Evolutionary conservation across 2,797 vertebrate species (phyloP), one percentile per base, ranked within the genome.

Genomic region (Halcyon leucocephala): DNA sequence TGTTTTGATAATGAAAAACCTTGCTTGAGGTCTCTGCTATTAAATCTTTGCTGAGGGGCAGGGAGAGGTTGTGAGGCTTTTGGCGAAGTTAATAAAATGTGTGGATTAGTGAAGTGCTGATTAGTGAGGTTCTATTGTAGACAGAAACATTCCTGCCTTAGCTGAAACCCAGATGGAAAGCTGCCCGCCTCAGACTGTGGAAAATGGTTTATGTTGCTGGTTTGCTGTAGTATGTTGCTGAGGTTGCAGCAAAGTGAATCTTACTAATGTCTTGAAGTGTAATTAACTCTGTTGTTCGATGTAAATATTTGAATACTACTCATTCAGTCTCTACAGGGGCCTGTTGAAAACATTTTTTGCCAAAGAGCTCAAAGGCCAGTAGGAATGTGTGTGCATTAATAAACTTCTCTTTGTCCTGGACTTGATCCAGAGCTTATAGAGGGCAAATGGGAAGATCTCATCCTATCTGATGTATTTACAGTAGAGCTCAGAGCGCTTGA

Each of bases 71-170:
- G 64, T 66, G 83, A 96, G 93, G n/a, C 86, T 97, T 96, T 94
- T 95, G 94, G 90, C 22, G 3, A 94, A 94, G 95, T 96, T 97
- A 97, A 96, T 96, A 94, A 97, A 94, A 96, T 46, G 90, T 94
- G 95, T 96, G 96, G 96, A 96, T 97, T 95, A 97, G 96, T 46
- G 91, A 95, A 97, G 91, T 94, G 95, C 95, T 94, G 96, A 96
- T 96, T 95, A 95, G 96, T 72, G 90, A 96, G 88, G 93, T 96
- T 97, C 95, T 95, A 86, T 95, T 95, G 91, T 95, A 82, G 86
- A 82, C 93, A 94, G 90, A 94, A 95, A 88, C 94, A 96, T 96
- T 96, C 92, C 91, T 97, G 88, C 90, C 86, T 92, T 84, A 90
- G 96, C 86, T 80, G 91, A 96, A 95, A 79, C 95, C 88, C 81